Evolutionary conservation across 2,113 vertebrate genomes (phyloP).

Genomic region (Gobio gobio): DNA sequence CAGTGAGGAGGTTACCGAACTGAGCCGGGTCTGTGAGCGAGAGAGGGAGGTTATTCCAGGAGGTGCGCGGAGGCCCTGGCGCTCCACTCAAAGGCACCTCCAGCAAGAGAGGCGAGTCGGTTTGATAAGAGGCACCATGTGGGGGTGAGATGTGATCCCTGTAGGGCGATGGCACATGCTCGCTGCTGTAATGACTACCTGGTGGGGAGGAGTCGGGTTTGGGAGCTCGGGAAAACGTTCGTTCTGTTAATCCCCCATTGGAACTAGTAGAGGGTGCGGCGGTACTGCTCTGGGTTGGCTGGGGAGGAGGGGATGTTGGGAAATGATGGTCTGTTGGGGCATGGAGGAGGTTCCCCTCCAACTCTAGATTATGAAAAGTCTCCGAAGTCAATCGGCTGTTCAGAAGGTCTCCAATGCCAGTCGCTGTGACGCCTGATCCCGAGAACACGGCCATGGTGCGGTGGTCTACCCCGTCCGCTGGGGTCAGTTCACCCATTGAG

Average conservation of each 20-base stretch:
- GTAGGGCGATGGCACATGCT: constrained; percentile 95
- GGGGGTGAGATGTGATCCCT: constrained; percentile 95
- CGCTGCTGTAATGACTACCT: constrained; percentile 94
- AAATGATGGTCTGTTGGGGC: constrained; percentile 83
- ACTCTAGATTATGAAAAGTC: constrained; percentile 91
- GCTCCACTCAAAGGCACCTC: constrained; percentile 91
- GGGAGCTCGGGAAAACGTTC: constrained; percentile 88
- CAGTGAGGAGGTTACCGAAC: constrained; percentile 90
- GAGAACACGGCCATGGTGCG: constrained; percentile 89
- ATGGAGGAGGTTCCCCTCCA: constrained; percentile 94
- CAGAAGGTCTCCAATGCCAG: constrained; percentile 90
- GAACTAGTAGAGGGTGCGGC: constrained; percentile 79
- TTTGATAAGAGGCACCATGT: constrained; percentile 86
- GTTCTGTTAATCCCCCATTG: constrained; percentile 80
- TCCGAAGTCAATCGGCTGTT: constrained; percentile 89
- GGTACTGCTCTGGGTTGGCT: constrained; percentile 74
- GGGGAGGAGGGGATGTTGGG: constrained; percentile 80
- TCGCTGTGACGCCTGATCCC: constrained; percentile 81
- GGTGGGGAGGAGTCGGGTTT: constrained; percentile 92
- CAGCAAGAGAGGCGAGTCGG: constrained; percentile 91
- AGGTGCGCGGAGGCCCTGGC: constrained; percentile 85
- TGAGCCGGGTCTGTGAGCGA: constrained; percentile 88
- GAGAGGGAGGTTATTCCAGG: constrained; percentile 92
- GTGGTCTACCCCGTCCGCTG: constrained; percentile 89
- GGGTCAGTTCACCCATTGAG: constrained; percentile 91